phyloP scores from a whole-genome alignment of 2,888 invertebrate species.

The Drosophila neonasuta region DNA sequence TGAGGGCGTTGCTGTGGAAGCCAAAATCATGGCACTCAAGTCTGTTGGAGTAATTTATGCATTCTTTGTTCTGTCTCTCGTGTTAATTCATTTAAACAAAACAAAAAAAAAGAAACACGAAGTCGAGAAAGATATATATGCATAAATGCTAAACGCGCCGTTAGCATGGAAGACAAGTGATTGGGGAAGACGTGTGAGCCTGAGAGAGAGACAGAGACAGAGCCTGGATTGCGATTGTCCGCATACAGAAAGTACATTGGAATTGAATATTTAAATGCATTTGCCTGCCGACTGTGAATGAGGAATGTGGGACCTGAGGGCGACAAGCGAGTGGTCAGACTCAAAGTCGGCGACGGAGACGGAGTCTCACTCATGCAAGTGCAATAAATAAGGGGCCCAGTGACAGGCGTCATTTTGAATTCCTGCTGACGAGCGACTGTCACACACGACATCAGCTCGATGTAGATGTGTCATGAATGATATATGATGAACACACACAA shows the following conservation, averaged over 20 bases:
- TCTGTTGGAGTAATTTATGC: conserved; percentile 60
- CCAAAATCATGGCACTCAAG: conserved; percentile 45
- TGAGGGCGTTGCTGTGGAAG: conserved; percentile 9
- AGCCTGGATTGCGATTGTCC: conserved; percentile 34
- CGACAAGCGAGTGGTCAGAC: conserved; percentile 36
- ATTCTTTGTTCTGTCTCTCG: conserved; percentile 64
- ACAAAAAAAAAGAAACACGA: conserved; percentile 28
- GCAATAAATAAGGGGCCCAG: conserved; percentile 62
- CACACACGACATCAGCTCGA: conserved; percentile 44
- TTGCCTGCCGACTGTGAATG: conserved; percentile 33
- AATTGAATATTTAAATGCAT: conserved; percentile 63
- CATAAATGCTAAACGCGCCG: conserved; percentile 17
- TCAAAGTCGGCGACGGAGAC: conserved; percentile 22
- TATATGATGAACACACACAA: conserved; percentile 20
- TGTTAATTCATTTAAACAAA: conserved; percentile 57
- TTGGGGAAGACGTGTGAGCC: conserved; percentile 6
- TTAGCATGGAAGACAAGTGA: conserved; percentile 8
- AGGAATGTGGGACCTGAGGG: conserved; percentile 1
- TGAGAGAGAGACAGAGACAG: conserved; percentile 14
- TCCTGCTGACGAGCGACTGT: conserved; percentile 51
- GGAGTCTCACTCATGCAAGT: conserved; percentile 40
- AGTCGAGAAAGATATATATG: conserved; percentile 14
- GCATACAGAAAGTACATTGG: conserved; percentile 48
- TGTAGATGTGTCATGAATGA: conserved; percentile 50
- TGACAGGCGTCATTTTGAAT: conserved; percentile 71